A percentile compares a stretch with the other conserved stretches of the same genome.
These are phyloP conservation scores for Rhopilema esculentum DNA, from an alignment of 30 jellyfish, hydroid and myxozoan genomes.

Conservation along the genomic window DNA sequence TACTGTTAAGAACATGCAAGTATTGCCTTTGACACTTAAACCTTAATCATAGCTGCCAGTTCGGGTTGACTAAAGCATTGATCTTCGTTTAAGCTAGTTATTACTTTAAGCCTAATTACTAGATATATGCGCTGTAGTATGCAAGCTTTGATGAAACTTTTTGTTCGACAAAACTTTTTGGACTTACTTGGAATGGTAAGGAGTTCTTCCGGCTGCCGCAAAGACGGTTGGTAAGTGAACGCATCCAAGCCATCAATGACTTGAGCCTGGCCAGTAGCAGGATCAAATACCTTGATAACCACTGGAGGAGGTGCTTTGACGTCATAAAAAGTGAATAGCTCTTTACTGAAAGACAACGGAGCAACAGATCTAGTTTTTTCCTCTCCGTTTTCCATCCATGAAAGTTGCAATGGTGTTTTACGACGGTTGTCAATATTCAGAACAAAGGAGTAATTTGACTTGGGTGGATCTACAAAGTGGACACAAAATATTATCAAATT, in stretches of 20 bases:
- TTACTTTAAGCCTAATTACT: too few relatives aligned
- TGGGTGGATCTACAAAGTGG: constrained; percentile 29
- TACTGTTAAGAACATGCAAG: too few relatives aligned
- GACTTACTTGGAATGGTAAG: constrained; percentile 39
- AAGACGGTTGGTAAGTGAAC: constrained; percentile 39
- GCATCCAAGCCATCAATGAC: background rate
- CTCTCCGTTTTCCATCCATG: constrained; percentile 25
- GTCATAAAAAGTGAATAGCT: constrained; percentile 4
- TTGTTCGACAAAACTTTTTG: too few relatives aligned
- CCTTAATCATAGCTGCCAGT: too few relatives aligned
- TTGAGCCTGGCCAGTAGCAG: constrained; percentile 7
- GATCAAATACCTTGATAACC: background rate
- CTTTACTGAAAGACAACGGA: background rate
- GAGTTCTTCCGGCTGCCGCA: constrained; percentile 1
- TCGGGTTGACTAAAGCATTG: too few relatives aligned
- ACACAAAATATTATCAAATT: background rate
- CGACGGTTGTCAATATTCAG: constrained; percentile 12
- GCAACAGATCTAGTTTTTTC: background rate
- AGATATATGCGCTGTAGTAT: too few relatives aligned
- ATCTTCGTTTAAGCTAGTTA: too few relatives aligned
- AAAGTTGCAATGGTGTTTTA: background rate
- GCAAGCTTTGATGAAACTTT: too few relatives aligned
- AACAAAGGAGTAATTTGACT: constrained; percentile 22
- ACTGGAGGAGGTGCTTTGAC: constrained; percentile 23
- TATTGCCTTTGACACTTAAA: too few relatives aligned